These are phyloP conservation scores for Tetanocera ferruginea DNA, from an alignment of 2,888 invertebrate genomes.

Conservation along the genomic window DNA sequence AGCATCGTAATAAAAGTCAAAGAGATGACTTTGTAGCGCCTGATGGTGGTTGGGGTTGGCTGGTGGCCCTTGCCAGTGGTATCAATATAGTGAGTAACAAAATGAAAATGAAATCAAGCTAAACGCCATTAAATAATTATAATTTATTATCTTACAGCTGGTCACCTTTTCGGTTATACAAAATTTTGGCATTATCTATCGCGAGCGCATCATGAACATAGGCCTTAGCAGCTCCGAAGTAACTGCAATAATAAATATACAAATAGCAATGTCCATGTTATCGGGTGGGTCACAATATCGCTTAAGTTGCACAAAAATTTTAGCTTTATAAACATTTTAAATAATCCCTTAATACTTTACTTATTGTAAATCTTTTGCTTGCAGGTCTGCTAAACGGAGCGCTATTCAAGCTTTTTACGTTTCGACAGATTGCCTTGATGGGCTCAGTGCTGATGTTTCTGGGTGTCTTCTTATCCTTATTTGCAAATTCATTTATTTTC, in stretches of 20 bases:
- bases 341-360: background rate
- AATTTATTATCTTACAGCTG: slow-evolving; percentile 75
- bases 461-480: slow-evolving; percentile 75
- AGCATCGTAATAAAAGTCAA: slow-evolving; percentile 66
- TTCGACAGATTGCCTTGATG: slow-evolving; percentile 76
- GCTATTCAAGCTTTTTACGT: slow-evolving; percentile 76
- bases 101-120: too few relatives aligned
- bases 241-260: slow-evolving; percentile 80
- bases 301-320: too few relatives aligned
- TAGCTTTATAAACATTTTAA: too few relatives aligned
- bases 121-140: too few relatives aligned
- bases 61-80: slow-evolving; percentile 79
- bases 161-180: slow-evolving; percentile 78
- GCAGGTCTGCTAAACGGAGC: slow-evolving; percentile 77
- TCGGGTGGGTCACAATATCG: slow-evolving; percentile 75
- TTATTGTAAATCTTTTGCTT: background rate
- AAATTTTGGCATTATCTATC: slow-evolving; percentile 80
- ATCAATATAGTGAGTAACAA: slow-evolving; percentile 77
- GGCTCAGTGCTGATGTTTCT: slow-evolving; percentile 75
- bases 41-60: slow-evolving; percentile 84
- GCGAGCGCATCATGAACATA: slow-evolving; percentile 74
- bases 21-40: slow-evolving; percentile 77
- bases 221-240: slow-evolving; percentile 77
- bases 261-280: slow-evolving; percentile 79
- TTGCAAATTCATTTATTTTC: slow-evolving; percentile 75